phyloP scores from a whole-genome alignment of 2,797 vertebrate species.

The Peromyscus aztecus region DNA sequence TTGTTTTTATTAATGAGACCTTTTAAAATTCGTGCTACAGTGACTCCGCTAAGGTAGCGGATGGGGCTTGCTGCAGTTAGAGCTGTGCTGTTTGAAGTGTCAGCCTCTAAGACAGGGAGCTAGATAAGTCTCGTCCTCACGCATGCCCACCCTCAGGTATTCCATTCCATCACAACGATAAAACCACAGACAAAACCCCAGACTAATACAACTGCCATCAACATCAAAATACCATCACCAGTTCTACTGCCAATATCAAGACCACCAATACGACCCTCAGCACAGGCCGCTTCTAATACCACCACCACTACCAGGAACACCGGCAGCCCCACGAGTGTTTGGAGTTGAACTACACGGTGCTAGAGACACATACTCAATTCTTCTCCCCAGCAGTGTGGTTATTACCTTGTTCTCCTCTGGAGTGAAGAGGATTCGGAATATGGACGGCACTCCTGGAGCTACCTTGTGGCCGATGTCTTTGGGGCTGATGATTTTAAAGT shows the following conservation, averaged over 20 bases:
- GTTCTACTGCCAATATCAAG: no score
- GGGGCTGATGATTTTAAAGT: slow-evolving; percentile 91
- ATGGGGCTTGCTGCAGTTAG: background rate
- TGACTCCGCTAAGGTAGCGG: background rate
- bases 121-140: background rate
- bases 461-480: slow-evolving; percentile 88
- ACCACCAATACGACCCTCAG: background rate
- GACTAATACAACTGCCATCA: background rate
- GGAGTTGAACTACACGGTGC: background rate
- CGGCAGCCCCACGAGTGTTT: background rate
- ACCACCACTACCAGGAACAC: background rate
- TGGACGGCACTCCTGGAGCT: slow-evolving; percentile 89
- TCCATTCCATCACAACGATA: background rate
- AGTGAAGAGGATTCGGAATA: slow-evolving; percentile 91
- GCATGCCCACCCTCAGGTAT: background rate
- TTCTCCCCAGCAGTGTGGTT: background rate
- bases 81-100: background rate
- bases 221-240: background rate
- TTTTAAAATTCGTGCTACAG: no score
- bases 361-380: background rate
- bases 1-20: no score
- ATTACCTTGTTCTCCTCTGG: slow-evolving; percentile 93
- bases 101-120: background rate
- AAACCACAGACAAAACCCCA: background rate
- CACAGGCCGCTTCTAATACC: background rate